Evolutionary conservation across 1,140 invertebrate species (phyloP), one percentile per base, ranked within the genome.

Genomic region (Tigriopus japonicus): DNA sequence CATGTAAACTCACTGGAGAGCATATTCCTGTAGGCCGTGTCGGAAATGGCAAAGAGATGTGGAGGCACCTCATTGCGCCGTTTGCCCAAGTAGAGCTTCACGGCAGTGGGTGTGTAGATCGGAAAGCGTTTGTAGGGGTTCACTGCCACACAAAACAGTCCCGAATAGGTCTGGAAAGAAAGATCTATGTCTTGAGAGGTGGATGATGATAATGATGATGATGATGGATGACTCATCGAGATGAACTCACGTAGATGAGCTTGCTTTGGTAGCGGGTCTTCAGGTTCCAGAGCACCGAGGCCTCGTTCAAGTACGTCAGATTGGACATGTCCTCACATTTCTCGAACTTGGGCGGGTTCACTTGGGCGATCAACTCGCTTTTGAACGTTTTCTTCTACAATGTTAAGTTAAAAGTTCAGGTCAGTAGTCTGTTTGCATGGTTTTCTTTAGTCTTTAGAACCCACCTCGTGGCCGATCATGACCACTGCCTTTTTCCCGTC

Each of bases 51-150:
- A 77, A 98, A 99, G 75, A 99, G 88, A 76, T 99, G 96, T 64
- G 96, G 95, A 71, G 96, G 96, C 68, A 98, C 89, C 81, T 99
- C 96, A 80, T 86, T 96, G 78, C 94, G 87, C 77, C 96, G 91
- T 78, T 92, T 92, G 73, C 95, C 94, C 77, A 91, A 85, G 84
- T 98, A 99, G 71, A 98, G 79, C 75, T 88, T 88, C 69, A 96
- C 89, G 71, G 89, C 93, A 75, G 88, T 84, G 69, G 80, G 78
- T 65, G 93, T 98, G 80, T 99, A 99, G 73, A 99, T 97, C 67
- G 96, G 96, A 78, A 89, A 94, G 69, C 96, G 84, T 79, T 97
- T 97, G 86, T 98, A 98, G 66, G 95, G 95, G 79, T 99, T 99
- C 82, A 99, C 96, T 70, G 93, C 93, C 70, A 98, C 91, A 75